Base-by-base conservation (phyloP, 2,888 invertebrate species). In the Gymnocheta viridis region DNA sequence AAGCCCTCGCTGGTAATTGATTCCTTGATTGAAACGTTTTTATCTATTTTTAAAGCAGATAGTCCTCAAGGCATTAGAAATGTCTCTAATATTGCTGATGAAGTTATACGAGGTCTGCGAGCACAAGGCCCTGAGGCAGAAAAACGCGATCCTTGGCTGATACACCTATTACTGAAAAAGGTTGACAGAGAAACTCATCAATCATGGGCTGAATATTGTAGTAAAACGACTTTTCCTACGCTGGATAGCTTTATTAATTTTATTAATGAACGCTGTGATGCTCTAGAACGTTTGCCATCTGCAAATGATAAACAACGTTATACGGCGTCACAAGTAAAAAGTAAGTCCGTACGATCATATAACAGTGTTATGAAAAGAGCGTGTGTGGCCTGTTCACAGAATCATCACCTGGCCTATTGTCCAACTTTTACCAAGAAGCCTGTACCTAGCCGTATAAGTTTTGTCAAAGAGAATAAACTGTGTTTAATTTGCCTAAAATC, bases 141-240 rank as follows among this genome's bases (percentile, higher is more conserved):
- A 51, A 82, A 73, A 22, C 38, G 69, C 0, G 78, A 85, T 64
- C 82, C 77, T 0, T 85, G 82, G 82, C 49, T 77, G 14, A 72
- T 81, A 4, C 54, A 76, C n/a, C 22, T 85, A 14, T 70, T 82
- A 54, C 22, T 69, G 6, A 72, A 73, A 62, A 82, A 78, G 22
- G 70, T 70, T 41, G 83, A 51, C 29, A 66, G 64, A 32, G 82
- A 82, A 22, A 76, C 60, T 29, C 73, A 77, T 19, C 58, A 72
- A 54, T 64, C 70, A 4, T 84, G 76, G 72, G 76, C 82, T 35
- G 51, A 76, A 56, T 17, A 69, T 32, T 69, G 79, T 1, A 79
- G 72, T 19, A 49, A 69, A 27, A 56, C 27, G 6, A 58, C 64
- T 10, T 77, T 81, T 67, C 74, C 72, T 56, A 62, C 56, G 0